Evolutionary conservation across 2,113 vertebrate genomes (phyloP).

Genomic region (Perca fluviatilis): DNA sequence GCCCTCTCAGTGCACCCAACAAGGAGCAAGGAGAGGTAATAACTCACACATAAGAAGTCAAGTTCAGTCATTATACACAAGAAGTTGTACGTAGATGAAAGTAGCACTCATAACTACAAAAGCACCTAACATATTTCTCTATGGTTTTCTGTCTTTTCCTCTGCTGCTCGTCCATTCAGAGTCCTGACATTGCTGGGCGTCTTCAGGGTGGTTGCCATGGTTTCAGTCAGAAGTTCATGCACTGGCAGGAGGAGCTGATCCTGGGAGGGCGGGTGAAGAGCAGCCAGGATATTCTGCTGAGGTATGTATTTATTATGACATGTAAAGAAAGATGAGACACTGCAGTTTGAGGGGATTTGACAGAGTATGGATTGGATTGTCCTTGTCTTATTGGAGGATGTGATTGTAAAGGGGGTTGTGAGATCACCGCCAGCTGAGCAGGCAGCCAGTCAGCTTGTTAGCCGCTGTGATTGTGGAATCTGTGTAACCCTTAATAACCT

Average conservation of each 20-base stretch:
- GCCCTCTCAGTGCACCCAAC: constrained; percentile 94
- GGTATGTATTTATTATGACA: constrained; percentile 80
- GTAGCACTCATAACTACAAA: neutral
- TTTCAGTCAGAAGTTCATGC: constrained; percentile 98
- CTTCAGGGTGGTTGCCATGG: constrained; percentile 95
- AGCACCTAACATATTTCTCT: constrained; percentile 17
- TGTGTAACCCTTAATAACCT: constrained; percentile 66
- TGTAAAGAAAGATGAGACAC: neutral
- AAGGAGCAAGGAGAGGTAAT: constrained; percentile 85
- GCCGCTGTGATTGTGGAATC: constrained; percentile 50
- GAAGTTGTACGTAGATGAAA: neutral
- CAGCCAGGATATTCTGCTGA: constrained; percentile 90
- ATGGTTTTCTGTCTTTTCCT: constrained; percentile 4
- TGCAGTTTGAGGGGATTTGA: neutral
- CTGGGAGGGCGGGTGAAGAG: constrained; percentile 91
- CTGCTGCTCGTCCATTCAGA: constrained; percentile 76
- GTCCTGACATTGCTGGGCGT: constrained; percentile 87
- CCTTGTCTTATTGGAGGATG: constrained; percentile 4
- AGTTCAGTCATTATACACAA: neutral
- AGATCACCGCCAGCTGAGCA: constrained; percentile 28
- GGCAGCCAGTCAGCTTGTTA: constrained; percentile 29
- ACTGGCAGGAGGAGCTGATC: constrained; percentile 98
- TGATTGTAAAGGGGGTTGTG: constrained; percentile 1
- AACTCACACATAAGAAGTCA: neutral
- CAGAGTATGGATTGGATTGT: neutral